phyloP scores from a whole-genome alignment of 2,888 invertebrate genomes.

The Sarcophaga subvicina region DNA sequence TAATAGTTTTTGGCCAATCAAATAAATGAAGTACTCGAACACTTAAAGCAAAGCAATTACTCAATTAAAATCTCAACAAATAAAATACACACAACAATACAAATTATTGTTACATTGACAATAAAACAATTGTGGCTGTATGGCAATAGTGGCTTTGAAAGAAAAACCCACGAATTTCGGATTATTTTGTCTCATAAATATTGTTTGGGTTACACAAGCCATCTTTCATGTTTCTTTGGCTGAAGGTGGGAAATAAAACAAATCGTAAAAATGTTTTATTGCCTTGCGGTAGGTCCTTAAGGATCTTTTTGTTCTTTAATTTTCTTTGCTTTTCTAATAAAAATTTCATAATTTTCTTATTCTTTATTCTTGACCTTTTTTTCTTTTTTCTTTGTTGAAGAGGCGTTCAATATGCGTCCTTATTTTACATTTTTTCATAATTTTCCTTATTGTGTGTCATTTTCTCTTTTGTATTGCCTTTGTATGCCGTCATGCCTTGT shows the following conservation, averaged over 20 bases:
- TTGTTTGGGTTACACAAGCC: background rate
- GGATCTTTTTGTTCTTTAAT: background rate
- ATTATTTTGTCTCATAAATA: constrained; percentile 28
- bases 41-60: too few species aligned
- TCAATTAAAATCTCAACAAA: too few species aligned
- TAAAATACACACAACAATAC: too few species aligned
- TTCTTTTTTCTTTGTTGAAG: constrained; percentile 19
- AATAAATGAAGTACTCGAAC: too few species aligned
- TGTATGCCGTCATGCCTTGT: too few species aligned
- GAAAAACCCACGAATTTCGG: too few species aligned
- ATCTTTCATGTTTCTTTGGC: constrained; percentile 23
- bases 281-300: constrained; percentile 63
- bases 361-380: background rate
- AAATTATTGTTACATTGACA: too few species aligned
- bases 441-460: constrained; percentile 11
- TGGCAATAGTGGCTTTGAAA: too few species aligned
- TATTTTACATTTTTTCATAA: constrained; percentile 56
- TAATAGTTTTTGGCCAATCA: too few species aligned
- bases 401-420: constrained; percentile 57
- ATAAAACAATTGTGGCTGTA: too few species aligned
- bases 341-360: constrained; percentile 38
- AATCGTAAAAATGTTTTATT: constrained; percentile 66
- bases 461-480: background rate
- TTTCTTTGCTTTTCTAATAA: constrained; percentile 30
- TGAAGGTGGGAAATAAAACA: constrained; percentile 59